Conservation (phyloP, 2,113 vertebrate genomes). For the Datnioides undecimradiatus region DNA sequence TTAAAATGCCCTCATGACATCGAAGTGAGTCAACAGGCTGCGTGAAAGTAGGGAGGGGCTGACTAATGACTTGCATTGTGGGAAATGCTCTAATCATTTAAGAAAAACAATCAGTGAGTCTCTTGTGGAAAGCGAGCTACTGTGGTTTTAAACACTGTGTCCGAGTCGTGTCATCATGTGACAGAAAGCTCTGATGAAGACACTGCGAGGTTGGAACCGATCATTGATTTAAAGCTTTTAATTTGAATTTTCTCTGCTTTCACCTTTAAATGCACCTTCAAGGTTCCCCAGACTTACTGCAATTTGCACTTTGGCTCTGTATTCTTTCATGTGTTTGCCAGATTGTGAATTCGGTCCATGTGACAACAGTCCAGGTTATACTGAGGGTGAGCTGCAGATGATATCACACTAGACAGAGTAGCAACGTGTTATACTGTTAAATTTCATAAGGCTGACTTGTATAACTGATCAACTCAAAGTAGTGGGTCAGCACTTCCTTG, state of each 20-base stretch:
- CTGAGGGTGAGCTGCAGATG: background rate
- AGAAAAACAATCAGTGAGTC: background rate
- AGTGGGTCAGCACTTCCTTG: background rate
- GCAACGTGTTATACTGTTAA: background rate
- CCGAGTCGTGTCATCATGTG: background rate
- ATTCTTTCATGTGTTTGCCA: background rate
- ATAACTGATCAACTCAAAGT: background rate
- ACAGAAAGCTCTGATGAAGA: background rate
- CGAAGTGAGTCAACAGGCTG: no score
- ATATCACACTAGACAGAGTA: background rate
- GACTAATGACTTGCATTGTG: no score
- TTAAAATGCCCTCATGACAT: no score
- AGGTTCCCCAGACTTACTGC: background rate
- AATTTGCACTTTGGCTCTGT: background rate
- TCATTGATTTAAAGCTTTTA: background rate
- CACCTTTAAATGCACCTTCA: conserved; percentile 15
- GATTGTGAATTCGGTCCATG: background rate
- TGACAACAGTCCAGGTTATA: background rate
- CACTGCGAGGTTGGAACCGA: background rate
- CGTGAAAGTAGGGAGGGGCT: no score
- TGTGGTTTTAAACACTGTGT: background rate
- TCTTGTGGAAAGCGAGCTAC: background rate
- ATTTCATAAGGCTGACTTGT: background rate
- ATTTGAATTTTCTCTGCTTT: background rate
- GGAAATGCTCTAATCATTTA: no score